Base-by-base conservation (phyloP, 2,888 invertebrate genomes). In the Ceramica pisi region DNA sequence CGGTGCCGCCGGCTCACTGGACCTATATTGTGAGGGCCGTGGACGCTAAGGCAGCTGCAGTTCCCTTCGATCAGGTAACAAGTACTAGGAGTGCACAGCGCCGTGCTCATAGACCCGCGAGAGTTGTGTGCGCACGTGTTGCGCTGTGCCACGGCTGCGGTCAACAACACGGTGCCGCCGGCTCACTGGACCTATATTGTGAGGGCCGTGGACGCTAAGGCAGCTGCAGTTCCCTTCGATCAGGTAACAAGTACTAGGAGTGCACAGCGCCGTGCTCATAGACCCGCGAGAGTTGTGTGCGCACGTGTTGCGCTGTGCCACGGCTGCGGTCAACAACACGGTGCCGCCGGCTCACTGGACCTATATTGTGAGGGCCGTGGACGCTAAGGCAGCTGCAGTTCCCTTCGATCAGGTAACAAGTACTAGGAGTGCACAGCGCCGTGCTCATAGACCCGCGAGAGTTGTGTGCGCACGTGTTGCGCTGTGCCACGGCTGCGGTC, bases 1-100 rank as follows among this genome's bases (percentile, higher is more conserved):
- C 67, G 1, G 74, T 92, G 48, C 92, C 94, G 55, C 82, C 89
- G 1, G 51, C 69, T 0, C 88, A 88, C 59, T 89, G 90, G 87
- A 65, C 73, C 21, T 90, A 92, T 65, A 50, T 92, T 16, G 77
- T 87, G 3, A 72, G 70, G 14, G 91, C 91, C 0, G 89, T 87
- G 0, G 78, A 84, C 0, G 50, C 70, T 6, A 79, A 79, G 3
- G 90, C 90, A 0, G 62, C 31, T 0, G 46, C 46, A 0, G 77
- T 93, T 26, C 76, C 89, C 0, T 89, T 91, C 41, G 92, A 94
- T 72, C 89, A 92, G 91, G 94, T 94, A 55, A 50, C 50, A 44
- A 21, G n/a, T 95, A 26, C 71, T 93, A 3, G 93, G 93, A 26
- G 90, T 94, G 35, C 95, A 95, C 68, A 85, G 87, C 6, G 69